Conservation (phyloP, 2,888 invertebrate species). For the Diloba caeruleocephala region DNA sequence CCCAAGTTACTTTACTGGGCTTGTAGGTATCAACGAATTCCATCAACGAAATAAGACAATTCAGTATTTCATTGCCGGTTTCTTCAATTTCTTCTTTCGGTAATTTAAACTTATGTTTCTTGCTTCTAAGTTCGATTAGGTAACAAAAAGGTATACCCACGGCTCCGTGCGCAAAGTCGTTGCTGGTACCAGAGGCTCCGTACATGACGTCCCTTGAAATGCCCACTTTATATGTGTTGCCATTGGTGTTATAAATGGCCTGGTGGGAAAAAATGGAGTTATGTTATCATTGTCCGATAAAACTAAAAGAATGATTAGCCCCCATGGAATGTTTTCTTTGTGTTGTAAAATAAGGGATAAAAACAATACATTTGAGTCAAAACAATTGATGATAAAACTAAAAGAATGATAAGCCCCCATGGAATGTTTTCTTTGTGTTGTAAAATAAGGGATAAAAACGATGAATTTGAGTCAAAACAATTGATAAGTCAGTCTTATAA, state of each 20-base stretch:
- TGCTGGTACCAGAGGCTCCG: conserved; percentile 79
- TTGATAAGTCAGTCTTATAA: too few relatives aligned
- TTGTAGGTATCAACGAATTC: conserved; percentile 72
- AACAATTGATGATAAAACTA: too few relatives aligned
- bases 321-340: too few relatives aligned
- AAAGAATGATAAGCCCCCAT: too few relatives aligned
- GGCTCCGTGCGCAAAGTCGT: conserved; percentile 78
- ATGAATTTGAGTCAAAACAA: too few relatives aligned
- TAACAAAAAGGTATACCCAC: conserved; percentile 80
- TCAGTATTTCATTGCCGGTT: conserved; percentile 75
- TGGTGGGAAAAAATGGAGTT: conserved; percentile 41
- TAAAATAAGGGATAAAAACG: too few relatives aligned
- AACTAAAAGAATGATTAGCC: not conserved
- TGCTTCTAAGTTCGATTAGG: conserved; percentile 79
- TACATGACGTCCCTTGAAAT: conserved; percentile 83
- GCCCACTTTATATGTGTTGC: conserved; percentile 80
- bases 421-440: too few relatives aligned
- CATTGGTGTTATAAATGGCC: conserved; percentile 77
- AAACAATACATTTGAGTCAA: too few relatives aligned
- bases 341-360: too few relatives aligned
- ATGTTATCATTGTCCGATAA: conserved; percentile 1
- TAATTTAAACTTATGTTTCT: conserved; percentile 73
- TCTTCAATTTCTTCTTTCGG: conserved; percentile 79
- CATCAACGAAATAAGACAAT: conserved; percentile 74
- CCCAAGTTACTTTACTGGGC: conserved; percentile 13